phyloP scores from a whole-genome alignment of 1,140 invertebrate genomes.

The Hormaphis cornu region DNA sequence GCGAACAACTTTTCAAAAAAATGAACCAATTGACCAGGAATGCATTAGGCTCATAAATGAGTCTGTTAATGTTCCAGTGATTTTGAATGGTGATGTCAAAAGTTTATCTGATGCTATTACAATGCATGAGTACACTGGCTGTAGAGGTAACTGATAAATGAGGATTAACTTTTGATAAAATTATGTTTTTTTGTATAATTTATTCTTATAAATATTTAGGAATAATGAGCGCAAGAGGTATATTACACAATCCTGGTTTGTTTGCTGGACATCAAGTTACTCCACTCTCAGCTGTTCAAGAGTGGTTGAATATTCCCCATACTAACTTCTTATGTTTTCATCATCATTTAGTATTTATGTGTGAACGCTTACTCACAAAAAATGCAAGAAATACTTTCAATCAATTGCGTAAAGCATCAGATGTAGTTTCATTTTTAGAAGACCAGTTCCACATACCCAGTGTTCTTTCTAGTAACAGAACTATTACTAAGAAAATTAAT shows the following conservation, averaged over 20 bases:
- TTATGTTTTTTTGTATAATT: not conserved
- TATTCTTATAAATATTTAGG: constrained; percentile 47
- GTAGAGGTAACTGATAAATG: constrained; percentile 70
- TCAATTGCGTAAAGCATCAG: constrained; percentile 4
- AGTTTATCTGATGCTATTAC: constrained; percentile 57
- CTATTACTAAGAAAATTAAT: not conserved
- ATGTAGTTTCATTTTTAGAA: constrained; percentile 28
- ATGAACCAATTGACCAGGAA: constrained; percentile 64
- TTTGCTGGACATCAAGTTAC: constrained; percentile 63
- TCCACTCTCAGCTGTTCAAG: constrained; percentile 65
- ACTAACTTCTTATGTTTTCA: constrained; percentile 73
- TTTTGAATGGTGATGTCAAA: constrained; percentile 86
- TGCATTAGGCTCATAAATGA: constrained; percentile 64
- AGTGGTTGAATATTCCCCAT: constrained; percentile 71
- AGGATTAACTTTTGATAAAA: no score
- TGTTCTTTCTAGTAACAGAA: constrained; percentile 8
- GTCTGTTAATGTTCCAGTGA: constrained; percentile 63
- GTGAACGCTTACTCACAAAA: constrained; percentile 66
- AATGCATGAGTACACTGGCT: constrained; percentile 57
- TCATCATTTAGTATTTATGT: constrained; percentile 90
- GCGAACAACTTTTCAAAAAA: constrained; percentile 70
- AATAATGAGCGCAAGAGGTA: constrained; percentile 79
- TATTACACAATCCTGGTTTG: constrained; percentile 83
- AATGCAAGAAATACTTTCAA: constrained; percentile 44
- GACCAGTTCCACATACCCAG: not conserved